A percentile compares a stretch with the other conserved stretches of the same genome.
These are phyloP conservation scores for Oreotrochilus melanogaster DNA, from an alignment of 2,113 vertebrate genomes.

Conservation along the genomic window DNA sequence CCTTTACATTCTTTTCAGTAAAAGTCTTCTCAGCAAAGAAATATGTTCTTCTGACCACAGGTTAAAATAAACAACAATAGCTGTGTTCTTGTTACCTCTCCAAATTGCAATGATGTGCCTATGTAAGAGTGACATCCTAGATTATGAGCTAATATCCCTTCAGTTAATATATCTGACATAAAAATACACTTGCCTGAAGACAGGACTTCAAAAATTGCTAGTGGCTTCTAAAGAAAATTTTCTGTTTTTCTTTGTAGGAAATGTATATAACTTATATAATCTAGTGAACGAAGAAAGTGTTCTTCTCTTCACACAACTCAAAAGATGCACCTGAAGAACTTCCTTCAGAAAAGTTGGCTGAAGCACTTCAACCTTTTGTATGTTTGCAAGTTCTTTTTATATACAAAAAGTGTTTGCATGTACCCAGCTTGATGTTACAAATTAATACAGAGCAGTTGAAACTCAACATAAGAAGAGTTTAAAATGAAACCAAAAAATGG, in stretches of 20 bases:
- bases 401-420: background rate
- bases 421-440: background rate
- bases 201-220: background rate
- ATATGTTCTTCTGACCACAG: background rate
- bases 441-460: background rate
- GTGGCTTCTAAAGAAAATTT: background rate
- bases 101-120: background rate
- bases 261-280: slow-evolving; percentile 80
- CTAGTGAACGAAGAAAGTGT: slow-evolving; percentile 75
- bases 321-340: slow-evolving; percentile 54
- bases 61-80: background rate
- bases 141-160: background rate
- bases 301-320: slow-evolving; percentile 82
- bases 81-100: background rate
- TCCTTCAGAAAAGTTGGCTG: background rate
- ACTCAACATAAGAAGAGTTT: background rate
- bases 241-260: slow-evolving; percentile 74
- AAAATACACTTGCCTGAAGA: background rate
- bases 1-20: background rate
- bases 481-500: background rate
- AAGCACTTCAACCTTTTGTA: background rate
- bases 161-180: background rate
- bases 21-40: background rate
- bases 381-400: background rate
- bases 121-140: background rate